Base-by-base conservation (phyloP, 2,888 invertebrate genomes). In the Galerucella pusilla region DNA sequence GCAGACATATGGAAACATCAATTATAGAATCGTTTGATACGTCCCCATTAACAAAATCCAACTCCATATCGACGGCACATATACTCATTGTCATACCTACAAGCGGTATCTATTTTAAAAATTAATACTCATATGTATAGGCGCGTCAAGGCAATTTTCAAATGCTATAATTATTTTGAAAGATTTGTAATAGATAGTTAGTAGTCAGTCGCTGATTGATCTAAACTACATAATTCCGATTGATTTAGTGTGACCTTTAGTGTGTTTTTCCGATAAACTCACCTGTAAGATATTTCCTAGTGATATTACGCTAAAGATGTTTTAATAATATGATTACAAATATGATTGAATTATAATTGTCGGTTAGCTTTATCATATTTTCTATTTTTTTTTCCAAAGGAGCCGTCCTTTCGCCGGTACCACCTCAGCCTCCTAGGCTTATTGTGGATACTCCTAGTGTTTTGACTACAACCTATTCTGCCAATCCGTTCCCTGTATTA, bases 121-220 rank as follows among this genome's bases (percentile, higher is more conserved):
- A 20, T 45, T 63, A 57, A 54, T 66, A 65, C 66, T 65, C 45
- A 20, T 16, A 7, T 57, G 10, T 57, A 57, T 61, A 66, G 65
- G 71, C 59, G 71, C 66, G 65, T 71, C 65, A 71, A 71, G 71
- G 71, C 25, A 71, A 66, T 65, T 71, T 71, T 71, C 46, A 65
- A 65, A 46, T 46, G 46, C 46, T 65, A 52, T 71, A 71, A 64
- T 71, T 35, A 52, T 25, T 69, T 42, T 60, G 45, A 45, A 65
- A 71, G 64, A 71, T 71, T 71, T 49, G 54, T 71, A 49, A 49
- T 69, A 42, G 68, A 68, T 59, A 68, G 57, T 60, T 11, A 69
- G 61, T 69, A 61, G 61, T 42, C 61, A 49, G n/a, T 57, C 69
- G 46, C 16, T 61, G 61, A 61, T 69, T 61, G 28, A 69, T 69